These are phyloP conservation scores for Campoplex nolae DNA, from an alignment of 2,888 invertebrate species.

Conservation along the genomic window DNA sequence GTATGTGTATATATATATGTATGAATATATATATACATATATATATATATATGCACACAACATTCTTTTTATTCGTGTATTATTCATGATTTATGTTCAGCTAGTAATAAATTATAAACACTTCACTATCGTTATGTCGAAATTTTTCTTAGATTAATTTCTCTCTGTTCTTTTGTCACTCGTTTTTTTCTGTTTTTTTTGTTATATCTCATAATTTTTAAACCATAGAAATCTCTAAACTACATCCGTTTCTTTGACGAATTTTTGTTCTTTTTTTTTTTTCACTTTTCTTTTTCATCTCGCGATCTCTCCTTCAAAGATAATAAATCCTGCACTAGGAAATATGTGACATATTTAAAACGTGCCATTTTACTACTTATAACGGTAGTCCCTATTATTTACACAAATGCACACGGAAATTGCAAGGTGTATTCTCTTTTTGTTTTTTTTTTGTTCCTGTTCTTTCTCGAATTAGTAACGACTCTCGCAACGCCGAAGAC, in stretches of 20 bases:
- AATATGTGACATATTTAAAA: constrained; percentile 60
- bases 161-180: not conserved
- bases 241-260: constrained; percentile 53
- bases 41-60: constrained; percentile 65
- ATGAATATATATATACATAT: constrained; percentile 1
- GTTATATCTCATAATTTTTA: constrained; percentile 53
- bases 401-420: constrained; percentile 79
- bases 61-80: constrained; percentile 71
- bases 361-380: constrained; percentile 62
- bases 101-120: constrained; percentile 83
- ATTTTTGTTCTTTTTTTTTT: constrained; percentile 14
- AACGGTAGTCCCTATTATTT: constrained; percentile 75
- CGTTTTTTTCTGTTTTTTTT: constrained; percentile 36
- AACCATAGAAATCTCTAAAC: constrained; percentile 66
- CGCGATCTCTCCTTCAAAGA: constrained; percentile 15
- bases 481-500: constrained; percentile 48
- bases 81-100: constrained; percentile 73
- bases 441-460: constrained; percentile 23
- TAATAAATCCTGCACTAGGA: constrained; percentile 47
- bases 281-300: constrained; percentile 27
- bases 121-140: constrained; percentile 74
- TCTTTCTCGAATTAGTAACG: constrained; percentile 32
- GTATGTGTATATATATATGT: constrained; percentile 38
- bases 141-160: constrained; percentile 55
- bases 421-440: constrained; percentile 63